Conservation (phyloP, 2,888 invertebrate genomes). For the Spicauda simplicius region DNA sequence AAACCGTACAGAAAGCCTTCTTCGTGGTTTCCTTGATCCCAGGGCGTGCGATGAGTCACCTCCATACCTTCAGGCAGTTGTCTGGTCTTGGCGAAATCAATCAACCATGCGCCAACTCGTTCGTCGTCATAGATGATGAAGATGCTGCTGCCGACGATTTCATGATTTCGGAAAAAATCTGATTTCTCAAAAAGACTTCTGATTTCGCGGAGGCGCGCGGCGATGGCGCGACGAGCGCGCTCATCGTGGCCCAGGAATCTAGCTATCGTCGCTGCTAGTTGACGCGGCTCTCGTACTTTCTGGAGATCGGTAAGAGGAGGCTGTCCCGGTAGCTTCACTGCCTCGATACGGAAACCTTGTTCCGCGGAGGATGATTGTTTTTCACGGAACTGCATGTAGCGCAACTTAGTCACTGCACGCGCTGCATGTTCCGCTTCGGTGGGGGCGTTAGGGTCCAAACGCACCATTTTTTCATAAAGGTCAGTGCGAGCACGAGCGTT, state of each 20-base stretch:
- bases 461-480: constrained; percentile 98
- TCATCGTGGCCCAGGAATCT: constrained; percentile 89
- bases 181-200: constrained; percentile 92
- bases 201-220: constrained; percentile 91
- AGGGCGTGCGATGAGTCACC: constrained; percentile 92
- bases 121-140: constrained; percentile 96
- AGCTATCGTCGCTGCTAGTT: constrained; percentile 90
- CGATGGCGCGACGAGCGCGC: constrained; percentile 87
- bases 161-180: constrained; percentile 93
- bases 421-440: constrained; percentile 92
- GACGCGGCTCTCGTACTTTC: constrained; percentile 91
- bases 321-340: constrained; percentile 93
- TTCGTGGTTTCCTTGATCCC: constrained; percentile 98
- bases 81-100: constrained; percentile 98
- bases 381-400: constrained; percentile 98
- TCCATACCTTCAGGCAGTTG: constrained; percentile 87
- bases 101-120: constrained; percentile 97
- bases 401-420: constrained; percentile 96
- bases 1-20: constrained; percentile 97
- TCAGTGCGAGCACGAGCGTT: constrained; percentile 93
- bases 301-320: constrained; percentile 95
- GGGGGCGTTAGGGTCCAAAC: constrained; percentile 94
- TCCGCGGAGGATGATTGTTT: constrained; percentile 96
- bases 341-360: constrained; percentile 98
- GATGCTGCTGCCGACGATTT: constrained; percentile 97